A percentile compares a stretch with the other conserved stretches of the same genome.
Conservation (phyloP, 2,888 invertebrate genomes). For the Amblyjoppa fuscipennis region DNA sequence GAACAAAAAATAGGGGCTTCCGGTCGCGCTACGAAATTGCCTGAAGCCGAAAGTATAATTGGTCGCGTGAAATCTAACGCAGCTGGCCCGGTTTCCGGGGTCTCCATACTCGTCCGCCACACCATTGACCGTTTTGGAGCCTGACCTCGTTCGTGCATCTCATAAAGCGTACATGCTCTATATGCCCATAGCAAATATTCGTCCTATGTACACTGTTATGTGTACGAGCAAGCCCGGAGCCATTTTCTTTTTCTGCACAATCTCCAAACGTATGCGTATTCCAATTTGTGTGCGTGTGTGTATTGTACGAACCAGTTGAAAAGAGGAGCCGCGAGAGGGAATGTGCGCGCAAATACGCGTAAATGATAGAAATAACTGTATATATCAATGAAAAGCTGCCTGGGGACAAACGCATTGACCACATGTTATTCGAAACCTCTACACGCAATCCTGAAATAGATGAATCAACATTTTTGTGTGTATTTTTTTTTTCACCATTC, state of each 20-base stretch:
- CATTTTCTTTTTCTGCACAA: constrained; percentile 38
- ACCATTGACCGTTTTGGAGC: constrained; percentile 33
- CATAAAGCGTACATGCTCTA: constrained; percentile 22
- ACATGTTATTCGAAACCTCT: constrained; percentile 14
- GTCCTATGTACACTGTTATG: constrained; percentile 24
- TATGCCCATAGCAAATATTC: constrained; percentile 6
- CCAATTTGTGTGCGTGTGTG: constrained; percentile 26
- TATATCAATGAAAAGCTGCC: constrained; percentile 1
- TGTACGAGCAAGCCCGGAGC: constrained; percentile 13
- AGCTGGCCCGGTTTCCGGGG: constrained; percentile 54
- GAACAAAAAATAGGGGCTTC: constrained; percentile 41
- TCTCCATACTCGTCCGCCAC: constrained; percentile 42
- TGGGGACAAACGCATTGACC: background rate
- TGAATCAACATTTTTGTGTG: constrained; percentile 1
- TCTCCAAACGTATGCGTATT: constrained; percentile 21
- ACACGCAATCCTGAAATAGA: background rate
- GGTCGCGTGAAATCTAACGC: constrained; percentile 67
- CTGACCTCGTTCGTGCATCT: constrained; percentile 52
- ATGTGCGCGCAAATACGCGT: constrained; percentile 19
- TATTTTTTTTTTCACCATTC: background rate
- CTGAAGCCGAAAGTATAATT: constrained; percentile 68
- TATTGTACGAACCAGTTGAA: constrained; percentile 13
- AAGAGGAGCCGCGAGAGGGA: constrained; percentile 7
- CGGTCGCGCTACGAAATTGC: constrained; percentile 53
- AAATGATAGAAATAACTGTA: constrained; percentile 13